Evolutionary conservation across 2,113 vertebrate genomes (phyloP).

Genomic region (Tapirus terrestris): DNA sequence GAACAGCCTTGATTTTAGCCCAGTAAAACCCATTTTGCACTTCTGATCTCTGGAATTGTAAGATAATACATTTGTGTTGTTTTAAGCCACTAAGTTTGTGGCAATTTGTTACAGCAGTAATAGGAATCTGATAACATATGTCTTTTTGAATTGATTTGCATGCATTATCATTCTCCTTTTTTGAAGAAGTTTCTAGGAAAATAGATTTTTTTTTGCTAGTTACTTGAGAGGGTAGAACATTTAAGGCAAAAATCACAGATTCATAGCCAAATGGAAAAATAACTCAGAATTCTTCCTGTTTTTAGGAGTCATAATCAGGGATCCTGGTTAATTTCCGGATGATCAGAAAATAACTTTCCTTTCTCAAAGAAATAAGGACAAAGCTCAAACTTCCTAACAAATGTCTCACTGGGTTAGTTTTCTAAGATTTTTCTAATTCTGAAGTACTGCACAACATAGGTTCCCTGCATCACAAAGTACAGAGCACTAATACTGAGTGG

Average conservation of each 20-base stretch:
- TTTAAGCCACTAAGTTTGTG: background rate
- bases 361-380: slow-evolving; percentile 27
- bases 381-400: background rate
- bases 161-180: background rate
- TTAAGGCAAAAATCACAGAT: background rate
- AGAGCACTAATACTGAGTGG: background rate
- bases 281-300: background rate
- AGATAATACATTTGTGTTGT: background rate
- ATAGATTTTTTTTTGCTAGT: background rate
- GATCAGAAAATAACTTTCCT: slow-evolving; percentile 3
- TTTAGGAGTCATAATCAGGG: background rate
- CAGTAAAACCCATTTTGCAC: background rate
- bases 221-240: background rate
- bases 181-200: background rate
- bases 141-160: background rate
- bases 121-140: background rate
- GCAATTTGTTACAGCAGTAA: background rate
- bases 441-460: background rate
- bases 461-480: background rate
- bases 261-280: background rate
- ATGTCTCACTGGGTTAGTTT: background rate
- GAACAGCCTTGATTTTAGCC: background rate
- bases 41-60: background rate
- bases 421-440: background rate
- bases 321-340: background rate